Evolutionary conservation across 2,797 vertebrate genomes (phyloP).

Genomic region (Amblyopsis hoosieri): DNA sequence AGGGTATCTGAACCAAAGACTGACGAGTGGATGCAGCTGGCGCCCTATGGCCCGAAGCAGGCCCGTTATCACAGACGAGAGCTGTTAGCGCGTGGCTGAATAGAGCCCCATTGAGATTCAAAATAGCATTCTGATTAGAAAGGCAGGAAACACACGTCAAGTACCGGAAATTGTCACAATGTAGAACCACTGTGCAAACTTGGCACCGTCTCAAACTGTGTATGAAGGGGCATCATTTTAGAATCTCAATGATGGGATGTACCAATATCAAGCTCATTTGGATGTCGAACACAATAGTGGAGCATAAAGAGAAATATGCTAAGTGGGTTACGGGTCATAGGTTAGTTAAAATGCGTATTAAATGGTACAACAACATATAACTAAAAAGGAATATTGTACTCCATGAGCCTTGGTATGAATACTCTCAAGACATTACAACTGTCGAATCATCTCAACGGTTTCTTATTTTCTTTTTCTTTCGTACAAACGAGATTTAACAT

Average conservation of each 20-base stretch:
- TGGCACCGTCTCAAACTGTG: constrained; percentile 77
- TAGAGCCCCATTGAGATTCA: constrained; percentile 78
- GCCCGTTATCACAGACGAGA: constrained; percentile 77
- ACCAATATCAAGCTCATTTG: constrained; percentile 54
- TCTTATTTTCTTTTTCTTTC: too few relatives aligned
- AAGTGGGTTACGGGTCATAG: too few relatives aligned
- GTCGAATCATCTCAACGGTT: too few relatives aligned
- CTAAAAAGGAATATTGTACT: too few relatives aligned
- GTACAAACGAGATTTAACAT: too few relatives aligned
- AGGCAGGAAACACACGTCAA: constrained; percentile 82
- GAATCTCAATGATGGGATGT: constrained; percentile 68
- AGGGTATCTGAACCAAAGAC: constrained; percentile 75
- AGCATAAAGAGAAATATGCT: too few relatives aligned
- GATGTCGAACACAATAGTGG: constrained; percentile 38
- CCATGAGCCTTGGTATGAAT: too few relatives aligned
- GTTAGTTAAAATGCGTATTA: too few relatives aligned
- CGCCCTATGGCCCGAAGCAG: constrained; percentile 77
- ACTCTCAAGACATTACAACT: too few relatives aligned
- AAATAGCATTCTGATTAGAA: constrained; percentile 85
- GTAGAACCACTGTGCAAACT: constrained; percentile 73
- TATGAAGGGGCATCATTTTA: constrained; percentile 56
- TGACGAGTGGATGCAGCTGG: constrained; percentile 85
- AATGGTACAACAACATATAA: too few relatives aligned
- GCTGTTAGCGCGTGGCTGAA: constrained; percentile 76
- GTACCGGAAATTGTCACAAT: constrained; percentile 84